Evolutionary conservation across 2,113 vertebrate species (phyloP), one percentile per base, ranked within the genome.

Genomic region (Pandion haliaetus): DNA sequence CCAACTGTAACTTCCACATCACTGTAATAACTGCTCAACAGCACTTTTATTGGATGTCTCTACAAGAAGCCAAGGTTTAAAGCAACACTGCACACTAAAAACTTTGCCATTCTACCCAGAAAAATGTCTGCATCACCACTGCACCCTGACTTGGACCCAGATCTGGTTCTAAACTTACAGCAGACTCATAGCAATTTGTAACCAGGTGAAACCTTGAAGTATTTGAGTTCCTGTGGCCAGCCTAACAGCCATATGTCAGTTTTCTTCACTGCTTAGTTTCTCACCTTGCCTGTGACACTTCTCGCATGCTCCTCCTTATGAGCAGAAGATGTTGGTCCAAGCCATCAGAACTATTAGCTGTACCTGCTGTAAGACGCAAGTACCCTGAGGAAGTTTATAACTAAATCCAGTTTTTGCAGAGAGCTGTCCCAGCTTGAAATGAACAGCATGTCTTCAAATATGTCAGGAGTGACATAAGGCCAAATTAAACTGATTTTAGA

Each of bases 401-500:
- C 38, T 61, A 62, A 88, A 83, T 16, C 59, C 34, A 66, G 38
- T 62, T 93, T 93, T 86, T 65, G 5, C 42, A 81, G 72, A 44
- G 29, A 72, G 17, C 59, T 65, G 32, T 50, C 50, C 16, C 62
- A 74, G 17, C 25, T 71, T 84, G 77, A 95, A 95, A 91, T 29
- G 10, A 79, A 57, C 72, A 59, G 25, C 18, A 34, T 5, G 34
- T 86, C 71, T 92, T 88, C 59, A 88, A 90, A 63, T 12, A 34
- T 9, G 31, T 82, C 80, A 89, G 47, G 52, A 89, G 26, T 78
- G 72, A 94, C 31, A 49, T 29, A 92, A 86, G 28, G 42, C 62
- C 71, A 77, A 86, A 81, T 86, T 70, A 94, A 92, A 70, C 10
- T 70, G 45, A 90, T 83, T 95, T 90, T 69, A 70, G 62, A 93